Percentiles rank a stretch among this genome's conserved stretches.
Conservation (phyloP, 35 echinoderm and acorn worm genomes). For the Amphiura filiformis region DNA sequence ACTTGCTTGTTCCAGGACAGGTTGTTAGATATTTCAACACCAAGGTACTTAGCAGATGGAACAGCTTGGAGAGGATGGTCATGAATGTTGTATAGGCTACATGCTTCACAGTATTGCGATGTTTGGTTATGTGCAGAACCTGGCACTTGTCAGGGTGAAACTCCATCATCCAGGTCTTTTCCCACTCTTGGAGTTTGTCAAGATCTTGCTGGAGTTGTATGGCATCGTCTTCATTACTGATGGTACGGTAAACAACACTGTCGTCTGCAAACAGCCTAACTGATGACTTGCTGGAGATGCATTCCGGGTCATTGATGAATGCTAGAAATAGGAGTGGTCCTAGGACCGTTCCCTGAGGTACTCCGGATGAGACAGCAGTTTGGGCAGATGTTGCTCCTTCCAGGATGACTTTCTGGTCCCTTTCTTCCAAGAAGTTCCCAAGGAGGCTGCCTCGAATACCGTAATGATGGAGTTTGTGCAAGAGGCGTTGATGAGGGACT, state of each 20-base stretch:
- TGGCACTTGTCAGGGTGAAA: too few species aligned
- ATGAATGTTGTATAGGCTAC: background rate
- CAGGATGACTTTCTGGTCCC: background rate
- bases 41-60: background rate
- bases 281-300: background rate
- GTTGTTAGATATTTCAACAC: background rate
- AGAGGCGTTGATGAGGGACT: slow-evolving; percentile 28
- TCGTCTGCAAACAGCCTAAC: too few species aligned
- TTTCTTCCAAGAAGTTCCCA: background rate
- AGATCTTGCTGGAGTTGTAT: background rate
- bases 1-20: background rate
- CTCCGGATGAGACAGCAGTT: background rate
- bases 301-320: background rate
- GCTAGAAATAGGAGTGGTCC: background rate
- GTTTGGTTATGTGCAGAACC: background rate
- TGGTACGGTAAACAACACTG: background rate
- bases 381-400: background rate
- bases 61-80: background rate
- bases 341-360: background rate
- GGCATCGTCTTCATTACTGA: background rate
- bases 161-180: too few species aligned
- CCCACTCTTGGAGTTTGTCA: too few species aligned
- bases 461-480: slow-evolving; percentile 21
- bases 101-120: background rate
- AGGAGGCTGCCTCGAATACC: slow-evolving; percentile 13